These are phyloP conservation scores for Plebejus anna DNA, from an alignment of 2,888 invertebrate genomes.

Conservation along the genomic window DNA sequence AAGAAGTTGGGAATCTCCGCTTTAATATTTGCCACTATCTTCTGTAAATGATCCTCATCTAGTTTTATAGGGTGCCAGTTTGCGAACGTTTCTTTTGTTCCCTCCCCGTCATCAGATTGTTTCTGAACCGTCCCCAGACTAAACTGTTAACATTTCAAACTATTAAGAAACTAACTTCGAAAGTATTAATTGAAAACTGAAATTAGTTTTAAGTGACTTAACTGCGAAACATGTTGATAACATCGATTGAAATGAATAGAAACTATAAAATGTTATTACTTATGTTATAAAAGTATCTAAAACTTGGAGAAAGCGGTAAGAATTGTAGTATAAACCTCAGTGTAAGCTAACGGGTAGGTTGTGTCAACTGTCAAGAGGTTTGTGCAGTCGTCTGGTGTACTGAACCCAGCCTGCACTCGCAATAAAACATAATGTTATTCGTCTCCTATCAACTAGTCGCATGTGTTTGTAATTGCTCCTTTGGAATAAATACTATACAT, in stretches of 20 bases:
- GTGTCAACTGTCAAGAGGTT: neutral
- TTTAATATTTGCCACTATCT: conserved; percentile 19
- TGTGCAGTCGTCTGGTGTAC: neutral
- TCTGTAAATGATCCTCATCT: neutral
- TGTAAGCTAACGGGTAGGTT: neutral
- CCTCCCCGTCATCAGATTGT: neutral
- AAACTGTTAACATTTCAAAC: neutral
- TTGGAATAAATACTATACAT: too few species aligned
- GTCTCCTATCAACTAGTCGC: too few species aligned
- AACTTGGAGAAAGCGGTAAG: too few species aligned
- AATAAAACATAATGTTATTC: neutral
- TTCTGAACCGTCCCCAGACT: neutral
- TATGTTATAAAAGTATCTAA: too few species aligned
- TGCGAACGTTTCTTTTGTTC: conserved; percentile 11
- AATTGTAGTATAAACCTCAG: too few species aligned
- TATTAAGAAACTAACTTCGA: neutral
- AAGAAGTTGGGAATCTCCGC: neutral
- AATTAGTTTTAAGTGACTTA: neutral
- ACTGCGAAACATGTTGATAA: neutral
- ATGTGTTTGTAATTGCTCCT: too few species aligned
- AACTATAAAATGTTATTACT: neutral
- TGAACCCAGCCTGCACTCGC: neutral
- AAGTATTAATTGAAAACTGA: conserved; percentile 5
- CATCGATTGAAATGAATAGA: neutral
- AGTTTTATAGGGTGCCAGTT: conserved; percentile 14